Evolutionary conservation across 2,888 invertebrate species (phyloP), one percentile per base, ranked within the genome.

Genomic region (Schizotus pectinicornis): DNA sequence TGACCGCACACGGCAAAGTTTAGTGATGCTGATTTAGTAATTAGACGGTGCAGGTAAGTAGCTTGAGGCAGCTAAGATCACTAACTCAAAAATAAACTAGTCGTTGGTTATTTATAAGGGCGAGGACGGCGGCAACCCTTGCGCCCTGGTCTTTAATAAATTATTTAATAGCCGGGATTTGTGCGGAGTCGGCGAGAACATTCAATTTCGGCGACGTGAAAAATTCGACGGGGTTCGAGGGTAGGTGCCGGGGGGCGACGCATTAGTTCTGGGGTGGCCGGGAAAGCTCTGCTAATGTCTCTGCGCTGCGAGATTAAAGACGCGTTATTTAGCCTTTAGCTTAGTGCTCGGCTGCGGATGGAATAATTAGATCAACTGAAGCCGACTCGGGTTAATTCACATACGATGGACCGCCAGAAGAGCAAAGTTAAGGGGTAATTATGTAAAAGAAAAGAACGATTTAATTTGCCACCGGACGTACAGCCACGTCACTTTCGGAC

Each of bases 1-100:
- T 79, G 79, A 79, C 78, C 77, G 76, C 77, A 78, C 76, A 74
- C 72, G 68, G 69, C 69, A 71, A 78, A 78, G 70, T 77, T 77
- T 69, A 71, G 67, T 70, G 74, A 75, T 77, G 76, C 76, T 79
- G 79, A 78, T 79, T 78, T 77, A 75, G 77, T 78, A 79, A 79
- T 79, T 78, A 77, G 75, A 72, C 72, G 71, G 69, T 70, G 71
- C 72, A 75, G 74, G 73, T 74, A 71, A 74, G 70, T 68, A 70
- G 68, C 65, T 67, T 62, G 52, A 34, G 51, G 60, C 55, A 35
- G 46, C 46, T 30, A 38, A 56, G 43, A 59, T 55, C 59, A 59
- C 50, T 45, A 45, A 43, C 49, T 61, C 57, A 58, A 57, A 61
- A 61, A 61, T 57, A 57, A 61, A 61, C 61, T 52, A 56, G 11